These are phyloP conservation scores for Zaprionus taronus DNA, from an alignment of 1,140 invertebrate genomes.

Conservation along the genomic window DNA sequence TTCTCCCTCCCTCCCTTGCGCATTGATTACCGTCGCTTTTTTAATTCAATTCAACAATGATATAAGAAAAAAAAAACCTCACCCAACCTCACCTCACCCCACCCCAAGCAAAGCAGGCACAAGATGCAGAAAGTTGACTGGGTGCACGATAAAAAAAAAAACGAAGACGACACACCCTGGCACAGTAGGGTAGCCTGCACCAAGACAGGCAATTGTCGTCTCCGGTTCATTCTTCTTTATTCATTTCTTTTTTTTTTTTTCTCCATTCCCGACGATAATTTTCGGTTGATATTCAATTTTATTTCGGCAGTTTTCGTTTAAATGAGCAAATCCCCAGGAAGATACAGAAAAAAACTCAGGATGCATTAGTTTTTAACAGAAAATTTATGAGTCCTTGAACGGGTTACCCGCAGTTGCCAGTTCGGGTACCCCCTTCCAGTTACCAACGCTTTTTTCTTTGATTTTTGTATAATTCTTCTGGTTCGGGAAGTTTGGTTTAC, in stretches of 20 bases:
- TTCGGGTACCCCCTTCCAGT: neutral
- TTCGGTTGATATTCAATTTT: conserved; percentile 56
- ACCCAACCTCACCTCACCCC: neutral
- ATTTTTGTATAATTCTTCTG: conserved; percentile 58
- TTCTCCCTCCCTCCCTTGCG: no score
- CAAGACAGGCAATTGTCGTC: conserved; percentile 78
- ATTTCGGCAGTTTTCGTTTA: conserved; percentile 68
- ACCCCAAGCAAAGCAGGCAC: conserved; percentile 13
- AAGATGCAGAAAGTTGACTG: conserved; percentile 25
- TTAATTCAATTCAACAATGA: conserved; percentile 82
- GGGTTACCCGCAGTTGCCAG: conserved; percentile 39
- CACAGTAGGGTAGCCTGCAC: conserved; percentile 18
- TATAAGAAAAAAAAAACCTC: conserved; percentile 53
- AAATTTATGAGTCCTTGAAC: conserved; percentile 69
- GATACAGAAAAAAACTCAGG: conserved; percentile 6
- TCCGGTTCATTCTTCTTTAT: conserved; percentile 38
- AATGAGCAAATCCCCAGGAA: conserved; percentile 70
- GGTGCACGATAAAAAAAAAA: neutral
- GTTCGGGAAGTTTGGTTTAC: conserved; percentile 38
- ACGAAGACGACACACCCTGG: conserved; percentile 20
- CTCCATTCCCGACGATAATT: conserved; percentile 39
- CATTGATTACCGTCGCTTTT: conserved; percentile 82
- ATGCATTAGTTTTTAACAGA: conserved; percentile 80
- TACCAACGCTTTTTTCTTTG: conserved; percentile 10
- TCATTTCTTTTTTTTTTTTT: neutral